Base-by-base conservation (phyloP, 2,797 vertebrate genomes). In the Mallotus villosus region DNA sequence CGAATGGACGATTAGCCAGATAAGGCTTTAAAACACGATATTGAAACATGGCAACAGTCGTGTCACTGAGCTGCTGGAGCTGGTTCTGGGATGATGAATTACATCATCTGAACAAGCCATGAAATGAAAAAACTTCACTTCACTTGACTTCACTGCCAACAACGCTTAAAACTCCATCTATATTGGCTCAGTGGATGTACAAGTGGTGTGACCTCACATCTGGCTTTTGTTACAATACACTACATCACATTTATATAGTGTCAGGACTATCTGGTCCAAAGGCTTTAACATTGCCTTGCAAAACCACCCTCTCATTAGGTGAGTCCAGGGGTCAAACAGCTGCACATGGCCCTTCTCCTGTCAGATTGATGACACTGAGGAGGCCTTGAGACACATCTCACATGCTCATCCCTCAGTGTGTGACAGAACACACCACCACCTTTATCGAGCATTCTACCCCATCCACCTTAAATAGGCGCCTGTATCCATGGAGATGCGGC, bases 291-390 rank as follows among this genome's bases (percentile, higher is more conserved):
- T 29, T 9, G 25, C 29, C 24, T 25, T 37, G 73, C 72, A 68
- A 37, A 78, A 74, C 72, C 73, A 77, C 74, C 76, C 60, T 80
- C 81, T 81, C 78, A 85, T 86, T 84, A 87, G 70, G 68, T 41
- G 6, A 78, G 82, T 82, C 77, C 71, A 84, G 55, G 78, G 86
- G 87, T 88, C 87, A 88, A 87, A 85, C 46, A 70, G 68, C 77
- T 71, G 73, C n/a, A 9, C 62, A 17, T 14, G 41, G 79, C 73
- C 74, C 62, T 51, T 68, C 72, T 81, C 77, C 67, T 80, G 81
- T 82, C 82, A 89, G 86, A 90, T 90, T 89, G 87, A 88, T 82
- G 81, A 81, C 82, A 75, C 41, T 34, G 1, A 11, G 76, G 79
- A 78, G 73, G 76, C 86, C 87, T 85, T 86, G 84, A 80, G 84